These are phyloP conservation scores for Ellobium chinense DNA, from an alignment of 2,888 invertebrate genomes.

Conservation along the genomic window DNA sequence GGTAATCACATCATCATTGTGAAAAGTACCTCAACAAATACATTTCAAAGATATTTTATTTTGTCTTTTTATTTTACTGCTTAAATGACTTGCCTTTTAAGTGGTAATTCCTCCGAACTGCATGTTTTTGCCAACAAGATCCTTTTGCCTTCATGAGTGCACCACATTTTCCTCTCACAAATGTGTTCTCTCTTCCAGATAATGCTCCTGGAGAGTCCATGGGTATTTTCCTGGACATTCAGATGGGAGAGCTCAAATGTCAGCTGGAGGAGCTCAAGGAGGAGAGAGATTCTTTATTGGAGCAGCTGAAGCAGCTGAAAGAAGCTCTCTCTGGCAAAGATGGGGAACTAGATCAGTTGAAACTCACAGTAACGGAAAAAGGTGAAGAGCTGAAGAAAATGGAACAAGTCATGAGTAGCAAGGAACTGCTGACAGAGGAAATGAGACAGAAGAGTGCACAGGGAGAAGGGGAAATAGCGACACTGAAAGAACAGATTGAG, in stretches of 20 bases:
- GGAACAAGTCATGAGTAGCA: neutral
- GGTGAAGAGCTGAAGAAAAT: neutral
- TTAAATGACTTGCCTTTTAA: too few relatives aligned
- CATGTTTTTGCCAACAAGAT: too few relatives aligned
- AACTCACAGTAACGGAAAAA: neutral
- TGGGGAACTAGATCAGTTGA: neutral
- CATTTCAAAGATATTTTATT: too few relatives aligned
- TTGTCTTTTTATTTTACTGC: too few relatives aligned
- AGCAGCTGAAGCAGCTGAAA: slow-evolving; percentile 43
- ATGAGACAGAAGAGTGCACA: neutral
- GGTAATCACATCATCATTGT: too few relatives aligned
- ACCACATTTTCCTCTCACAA: too few relatives aligned
- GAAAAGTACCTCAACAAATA: too few relatives aligned
- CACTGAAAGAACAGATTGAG: neutral
- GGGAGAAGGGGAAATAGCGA: too few relatives aligned
- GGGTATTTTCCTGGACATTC: slow-evolving; percentile 47
- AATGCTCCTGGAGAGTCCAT: slow-evolving; percentile 34
- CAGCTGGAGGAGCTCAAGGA: slow-evolving; percentile 49
- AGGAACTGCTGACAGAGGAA: slow-evolving; percentile 4
- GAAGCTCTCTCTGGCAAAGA: neutral
- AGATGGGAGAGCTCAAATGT: slow-evolving; percentile 53
- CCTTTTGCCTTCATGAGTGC: too few relatives aligned
- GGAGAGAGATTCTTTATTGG: slow-evolving; percentile 51
- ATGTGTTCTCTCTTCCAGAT: too few relatives aligned
- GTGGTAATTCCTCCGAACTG: too few relatives aligned